Percentiles rank a stretch among this genome's conserved stretches.
Evolutionary conservation across 92 coral and sea anemone species (phyloP).

Genomic region (Parazoanthus swiftii): DNA sequence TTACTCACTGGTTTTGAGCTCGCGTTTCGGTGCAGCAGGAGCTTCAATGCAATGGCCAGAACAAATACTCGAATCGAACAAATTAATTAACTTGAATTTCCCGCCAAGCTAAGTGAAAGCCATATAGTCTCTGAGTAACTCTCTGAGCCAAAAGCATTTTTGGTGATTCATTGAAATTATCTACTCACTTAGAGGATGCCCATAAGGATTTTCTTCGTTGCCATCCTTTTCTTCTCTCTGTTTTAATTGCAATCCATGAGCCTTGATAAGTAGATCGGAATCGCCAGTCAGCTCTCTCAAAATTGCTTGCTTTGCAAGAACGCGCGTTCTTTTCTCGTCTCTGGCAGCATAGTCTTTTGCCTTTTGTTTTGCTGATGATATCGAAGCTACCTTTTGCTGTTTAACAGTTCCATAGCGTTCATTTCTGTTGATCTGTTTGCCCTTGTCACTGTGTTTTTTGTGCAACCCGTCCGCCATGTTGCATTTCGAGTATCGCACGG

Average conservation of each 20-base stretch:
- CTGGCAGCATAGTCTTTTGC: constrained; percentile 73
- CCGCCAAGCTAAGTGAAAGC: background rate
- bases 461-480: constrained; percentile 55
- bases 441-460: constrained; percentile 23
- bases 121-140: background rate
- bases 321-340: constrained; percentile 76
- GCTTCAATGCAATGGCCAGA: too few relatives aligned
- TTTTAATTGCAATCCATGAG: constrained; percentile 56
- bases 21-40: too few relatives aligned
- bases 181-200: constrained; percentile 12
- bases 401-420: constrained; percentile 69
- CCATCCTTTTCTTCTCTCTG: constrained; percentile 39
- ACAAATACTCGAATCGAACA: background rate
- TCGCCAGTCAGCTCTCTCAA: constrained; percentile 61
- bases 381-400: constrained; percentile 64
- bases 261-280: constrained; percentile 63
- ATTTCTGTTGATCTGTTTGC: constrained; percentile 40
- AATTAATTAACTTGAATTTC: background rate
- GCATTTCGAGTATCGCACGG: background rate
- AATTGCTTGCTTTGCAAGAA: constrained; percentile 84
- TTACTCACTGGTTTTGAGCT: too few relatives aligned
- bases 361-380: constrained; percentile 62
- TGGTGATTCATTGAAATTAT: background rate
- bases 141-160: background rate
- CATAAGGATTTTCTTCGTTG: constrained; percentile 53